Percentiles rank a stretch among this genome's conserved stretches.
phyloP scores from a whole-genome alignment of 2,113 vertebrate genomes.

The Cromileptes altivelis region DNA sequence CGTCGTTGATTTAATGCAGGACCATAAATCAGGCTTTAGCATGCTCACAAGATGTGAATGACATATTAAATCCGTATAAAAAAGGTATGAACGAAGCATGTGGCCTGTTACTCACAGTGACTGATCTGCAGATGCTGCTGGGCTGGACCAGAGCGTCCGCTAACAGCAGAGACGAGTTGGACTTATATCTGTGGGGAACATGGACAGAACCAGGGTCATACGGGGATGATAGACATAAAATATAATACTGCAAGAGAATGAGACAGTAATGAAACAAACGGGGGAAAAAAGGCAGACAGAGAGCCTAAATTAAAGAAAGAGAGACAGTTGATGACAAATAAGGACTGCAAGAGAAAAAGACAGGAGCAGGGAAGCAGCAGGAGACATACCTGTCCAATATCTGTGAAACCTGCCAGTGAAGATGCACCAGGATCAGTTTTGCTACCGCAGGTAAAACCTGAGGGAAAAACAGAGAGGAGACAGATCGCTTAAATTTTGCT shows the following conservation, averaged over 20 bases:
- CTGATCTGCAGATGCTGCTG: constrained; percentile 90
- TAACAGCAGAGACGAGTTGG: constrained; percentile 94
- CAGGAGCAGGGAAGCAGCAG: background rate
- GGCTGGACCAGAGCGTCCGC: constrained; percentile 96
- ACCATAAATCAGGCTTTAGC: background rate
- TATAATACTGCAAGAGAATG: background rate
- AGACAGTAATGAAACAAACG: background rate
- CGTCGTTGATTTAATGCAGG: no score
- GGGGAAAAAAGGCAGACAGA: no score
- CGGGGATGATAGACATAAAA: background rate
- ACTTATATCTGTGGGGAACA: constrained; percentile 89
- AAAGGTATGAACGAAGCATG: background rate
- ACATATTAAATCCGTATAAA: background rate
- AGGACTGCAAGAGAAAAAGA: background rate
- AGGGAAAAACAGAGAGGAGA: background rate
- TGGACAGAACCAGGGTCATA: background rate
- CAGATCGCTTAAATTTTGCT: background rate
- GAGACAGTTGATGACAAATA: background rate
- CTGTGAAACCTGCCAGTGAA: constrained; percentile 98
- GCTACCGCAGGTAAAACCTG: constrained; percentile 97
- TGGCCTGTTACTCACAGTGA: constrained; percentile 82
- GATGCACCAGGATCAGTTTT: constrained; percentile 98
- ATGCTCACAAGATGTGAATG: background rate
- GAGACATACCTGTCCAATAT: constrained; percentile 93
- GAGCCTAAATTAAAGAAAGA: background rate